Percentiles rank a stretch among this genome's conserved stretches.
phyloP scores from a whole-genome alignment of 37 sponge, comb jelly and placozoan genomes.

The Eunapius fragilis region DNA sequence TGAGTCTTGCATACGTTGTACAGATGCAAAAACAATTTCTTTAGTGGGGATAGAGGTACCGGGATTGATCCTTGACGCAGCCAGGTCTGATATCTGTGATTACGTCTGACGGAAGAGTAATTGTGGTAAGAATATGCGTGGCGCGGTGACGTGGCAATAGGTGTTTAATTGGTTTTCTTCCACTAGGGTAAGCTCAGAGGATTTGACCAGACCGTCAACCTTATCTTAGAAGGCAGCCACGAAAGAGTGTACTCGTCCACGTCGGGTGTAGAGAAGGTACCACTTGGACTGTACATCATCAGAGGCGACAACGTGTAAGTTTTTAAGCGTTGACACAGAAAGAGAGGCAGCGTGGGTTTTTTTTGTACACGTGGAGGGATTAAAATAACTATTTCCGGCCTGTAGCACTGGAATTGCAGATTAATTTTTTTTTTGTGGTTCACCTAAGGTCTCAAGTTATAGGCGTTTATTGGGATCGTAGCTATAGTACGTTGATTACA shows the following conservation, averaged over 20 bases:
- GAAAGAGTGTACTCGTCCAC: conserved; percentile 92
- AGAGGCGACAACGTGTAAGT: conserved; percentile 98
- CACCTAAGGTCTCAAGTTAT: too few relatives aligned
- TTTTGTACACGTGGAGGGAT: too few relatives aligned
- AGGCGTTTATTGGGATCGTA: too few relatives aligned
- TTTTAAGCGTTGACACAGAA: too few relatives aligned
- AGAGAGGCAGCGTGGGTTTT: too few relatives aligned
- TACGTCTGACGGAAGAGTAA: conserved; percentile 90
- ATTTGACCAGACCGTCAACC: conserved; percentile 96
- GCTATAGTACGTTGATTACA: too few relatives aligned
- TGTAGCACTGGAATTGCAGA: too few relatives aligned
- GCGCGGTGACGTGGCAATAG: not conserved
- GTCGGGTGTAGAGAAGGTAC: conserved; percentile 93
- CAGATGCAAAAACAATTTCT: not conserved
- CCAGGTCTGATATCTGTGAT: conserved; percentile 82
- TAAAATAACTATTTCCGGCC: too few relatives aligned
- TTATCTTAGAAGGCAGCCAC: conserved; percentile 87
- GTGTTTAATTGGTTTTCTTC: not conserved
- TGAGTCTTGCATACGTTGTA: not conserved
- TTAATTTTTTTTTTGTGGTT: too few relatives aligned
- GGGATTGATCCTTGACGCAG: conserved; percentile 3
- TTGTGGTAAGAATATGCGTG: conserved; percentile 66
- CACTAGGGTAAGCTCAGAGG: conserved; percentile 92
- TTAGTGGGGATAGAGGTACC: too few relatives aligned
- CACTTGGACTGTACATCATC: conserved; percentile 96